Evolutionary conservation across 1,140 invertebrate genomes (phyloP), one percentile per base, ranked within the genome.

Genomic region (Caerostris darwini): DNA sequence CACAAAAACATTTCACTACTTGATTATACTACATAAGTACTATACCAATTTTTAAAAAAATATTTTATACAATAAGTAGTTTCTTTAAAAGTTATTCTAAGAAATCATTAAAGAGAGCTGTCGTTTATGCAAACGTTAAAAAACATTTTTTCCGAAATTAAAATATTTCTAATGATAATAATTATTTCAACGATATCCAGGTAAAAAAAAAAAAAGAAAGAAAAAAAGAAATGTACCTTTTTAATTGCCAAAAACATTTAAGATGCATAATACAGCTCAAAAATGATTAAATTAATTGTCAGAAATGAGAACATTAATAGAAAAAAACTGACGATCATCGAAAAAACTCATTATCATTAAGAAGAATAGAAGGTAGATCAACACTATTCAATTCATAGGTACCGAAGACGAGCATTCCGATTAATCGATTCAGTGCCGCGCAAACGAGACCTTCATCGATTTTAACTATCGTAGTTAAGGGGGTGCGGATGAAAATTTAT

Each of bases 261-360:
- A 77, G 69, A 10, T 77, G 69, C 34, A 77, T 77, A 77, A 53
- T 77, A 77, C 19, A 50, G 50, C 8, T 10, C 19, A 34, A 3
- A 77, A 77, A 77, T 77, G 69, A 77, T 77, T 77, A 77, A 77
- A 77, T 77, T 77, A 77, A 77, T 77, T 77, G 69, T 77, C 69
- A 77, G 69, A 77, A 50, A 77, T 77, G 69, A 53, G 69, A 77
- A 10, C 69, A 77, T 77, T 77, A 77, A 77, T 50, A 77, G 19
- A 12, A 77, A 77, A 77, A 53, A 77, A 53, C 50, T 50, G 34
- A 77, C 34, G 69, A 77, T 77, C 69, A 34, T 34, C 69, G 8
- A 77, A 77, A 77, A 77, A 77, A 77, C 69, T 77, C 69, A 77
- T 77, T 77, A 77, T 77, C 69, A 77, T 77, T 77, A 83, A 83